A percentile compares a stretch with the other conserved stretches of the same genome.
phyloP scores from a whole-genome alignment of 2,113 vertebrate species.

The Ictidomys tridecemlineatus region DNA sequence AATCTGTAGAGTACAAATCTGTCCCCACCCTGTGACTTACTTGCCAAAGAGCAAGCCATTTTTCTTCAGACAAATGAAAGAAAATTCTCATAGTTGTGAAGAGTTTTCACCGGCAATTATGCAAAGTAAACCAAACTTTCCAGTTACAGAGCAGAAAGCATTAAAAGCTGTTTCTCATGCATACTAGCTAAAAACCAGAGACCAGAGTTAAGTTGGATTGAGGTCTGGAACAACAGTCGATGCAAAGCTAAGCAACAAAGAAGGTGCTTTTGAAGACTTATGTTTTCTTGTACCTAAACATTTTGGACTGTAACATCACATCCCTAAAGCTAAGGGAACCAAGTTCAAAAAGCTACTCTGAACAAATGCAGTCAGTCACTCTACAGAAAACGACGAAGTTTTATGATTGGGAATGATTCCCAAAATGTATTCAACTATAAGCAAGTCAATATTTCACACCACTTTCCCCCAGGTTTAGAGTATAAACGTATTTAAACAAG shows the following conservation, averaged over 20 bases:
- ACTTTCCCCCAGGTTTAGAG: slow-evolving; percentile 79
- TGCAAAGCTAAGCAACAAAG: slow-evolving; percentile 73
- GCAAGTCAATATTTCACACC: slow-evolving; percentile 79
- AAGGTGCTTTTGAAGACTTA: slow-evolving; percentile 65
- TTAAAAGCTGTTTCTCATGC: slow-evolving; percentile 81
- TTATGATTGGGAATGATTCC: slow-evolving; percentile 79
- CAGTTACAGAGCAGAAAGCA: slow-evolving; percentile 82
- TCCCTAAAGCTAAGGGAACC: slow-evolving; percentile 72
- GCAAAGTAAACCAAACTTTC: slow-evolving; percentile 84
- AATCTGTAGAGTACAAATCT: slow-evolving; percentile 71
- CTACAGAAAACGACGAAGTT: slow-evolving; percentile 80
- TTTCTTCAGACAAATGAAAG: slow-evolving; percentile 74
- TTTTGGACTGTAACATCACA: slow-evolving; percentile 75
- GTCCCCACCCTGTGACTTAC: slow-evolving; percentile 76
- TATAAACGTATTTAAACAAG: slow-evolving; percentile 75
- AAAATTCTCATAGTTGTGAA: slow-evolving; percentile 78
- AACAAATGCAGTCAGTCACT: slow-evolving; percentile 72
- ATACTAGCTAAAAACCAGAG: slow-evolving; percentile 80
- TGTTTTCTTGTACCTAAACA: slow-evolving; percentile 68
- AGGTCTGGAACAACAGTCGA: slow-evolving; percentile 72
- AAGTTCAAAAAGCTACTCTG: slow-evolving; percentile 81
- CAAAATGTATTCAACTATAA: slow-evolving; percentile 77
- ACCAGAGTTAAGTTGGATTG: slow-evolving; percentile 72
- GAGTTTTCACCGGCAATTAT: slow-evolving; percentile 77
- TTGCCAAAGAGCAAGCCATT: slow-evolving; percentile 77